Evolutionary conservation across 2,888 invertebrate species (phyloP), one percentile per base, ranked within the genome.

Genomic region (Lithosia quadra): DNA sequence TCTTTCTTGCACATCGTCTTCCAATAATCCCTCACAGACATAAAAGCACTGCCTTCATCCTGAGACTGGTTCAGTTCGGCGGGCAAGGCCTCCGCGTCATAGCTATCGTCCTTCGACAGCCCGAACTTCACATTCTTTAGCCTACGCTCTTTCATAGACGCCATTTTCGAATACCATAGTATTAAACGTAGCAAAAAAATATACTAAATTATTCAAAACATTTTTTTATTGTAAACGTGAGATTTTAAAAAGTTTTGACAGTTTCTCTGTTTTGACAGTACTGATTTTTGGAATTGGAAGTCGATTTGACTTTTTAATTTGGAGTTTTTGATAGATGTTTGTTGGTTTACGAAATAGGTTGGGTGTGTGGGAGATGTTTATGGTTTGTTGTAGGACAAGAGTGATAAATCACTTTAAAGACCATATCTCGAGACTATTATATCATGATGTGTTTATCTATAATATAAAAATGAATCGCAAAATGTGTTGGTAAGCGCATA

Each of bases 61-160:
- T 80, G 76, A 0, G 84, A 79, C 24, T 81, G 84, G 5, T 75
- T 72, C 0, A 68, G 49, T 2, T 75, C 79, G 63, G 88, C 90
- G 7, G 76, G 70, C 0, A 69, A 53, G 2, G 77, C 78, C 65
- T 89, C 91, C 68, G 88, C 83, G 1, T 88, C 88, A 21, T 81
- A 90, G 57, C 83, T 88, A 62, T 92, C 93, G 63, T 94, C 94
- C 65, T 92, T 93, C 0, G 91, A 91, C 9, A 93, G 53, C 1
- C 92, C 93, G 53, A 93, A 93, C 72, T 88, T 93, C 4, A 90
- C 92, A 66, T 90, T 91, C 65, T 90, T 93, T 75, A 89, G 88
- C 61, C 86, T 88, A 66, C 91, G 87, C 79, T 91, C 91, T 69
- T 88, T 89, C 0, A 76, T 64, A 33, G 77, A 71, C 55, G 86